Base-by-base conservation (phyloP, 1,140 invertebrate species). In the Saccostrea cuccullata region DNA sequence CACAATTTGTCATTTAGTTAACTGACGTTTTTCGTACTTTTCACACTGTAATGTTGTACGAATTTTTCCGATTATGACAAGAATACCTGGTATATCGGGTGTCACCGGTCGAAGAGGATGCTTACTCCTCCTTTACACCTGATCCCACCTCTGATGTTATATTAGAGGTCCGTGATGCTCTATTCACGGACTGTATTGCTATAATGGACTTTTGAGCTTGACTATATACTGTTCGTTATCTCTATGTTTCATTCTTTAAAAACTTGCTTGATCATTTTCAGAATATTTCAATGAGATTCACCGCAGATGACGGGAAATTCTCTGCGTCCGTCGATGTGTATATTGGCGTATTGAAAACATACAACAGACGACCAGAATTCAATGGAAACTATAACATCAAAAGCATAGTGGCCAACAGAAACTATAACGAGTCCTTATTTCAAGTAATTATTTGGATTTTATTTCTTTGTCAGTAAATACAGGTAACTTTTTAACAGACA, bases 371-470 rank as follows among this genome's bases (percentile, higher is more conserved):
- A 0, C 84, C 84, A 30, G 55, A 36, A 30, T 85, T 85, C 56
- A 13, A 30, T n/a, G 84, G 84, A 60, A 85, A 85, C 30, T 85
- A 85, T 26, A 56, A 85, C 56, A 85, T 85, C n/a, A 85, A 85
- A 47, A 36, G 17, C 23, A 85, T 85, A 23, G 84, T 85, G 17
- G 84, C 55, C 20, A 60, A 85, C 58, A 58, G 84, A 58, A 85
- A 26, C 23, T 85, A 85, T 26, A 64, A 58, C 15, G 84, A 85
- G 26, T 56, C 84, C 2, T n/a, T 85, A 15, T 85, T 85, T 85
- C 84, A 85, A 47, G 84, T 85, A 56, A 11, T 17, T 47, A 47
- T 47, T 40, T 84, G 17, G 4, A 84, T 84, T 47, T 20, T 40
- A 55, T 55, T n/a, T 55, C 23, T 4, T 30, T 17, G 40, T 30